Conservation (phyloP, 2,797 vertebrate genomes). For the Sciurus vulgaris region DNA sequence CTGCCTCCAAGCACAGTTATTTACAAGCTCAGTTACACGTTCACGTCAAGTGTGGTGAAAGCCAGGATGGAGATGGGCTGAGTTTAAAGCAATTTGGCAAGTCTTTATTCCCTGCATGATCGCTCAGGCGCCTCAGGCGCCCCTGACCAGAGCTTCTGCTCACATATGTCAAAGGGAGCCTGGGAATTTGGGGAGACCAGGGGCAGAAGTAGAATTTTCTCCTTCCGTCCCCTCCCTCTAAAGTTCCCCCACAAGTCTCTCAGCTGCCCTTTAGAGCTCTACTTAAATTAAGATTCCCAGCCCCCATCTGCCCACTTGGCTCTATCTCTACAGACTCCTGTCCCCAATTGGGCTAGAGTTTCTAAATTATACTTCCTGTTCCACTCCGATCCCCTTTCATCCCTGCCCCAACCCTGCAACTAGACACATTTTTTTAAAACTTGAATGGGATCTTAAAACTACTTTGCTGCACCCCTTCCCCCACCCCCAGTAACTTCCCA, state of each 20-base stretch:
- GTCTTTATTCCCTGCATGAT: constrained; percentile 60
- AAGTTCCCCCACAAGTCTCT: not conserved
- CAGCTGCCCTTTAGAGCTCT: not conserved
- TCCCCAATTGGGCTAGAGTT: not conserved
- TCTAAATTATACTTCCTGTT: constrained; percentile 14
- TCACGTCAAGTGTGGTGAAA: constrained; percentile 76
- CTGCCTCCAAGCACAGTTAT: constrained; percentile 77
- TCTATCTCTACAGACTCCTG: not conserved
- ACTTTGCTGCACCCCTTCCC: not conserved
- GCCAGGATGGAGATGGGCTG: constrained; percentile 77
- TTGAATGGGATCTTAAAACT: not conserved
- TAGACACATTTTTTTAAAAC: not conserved
- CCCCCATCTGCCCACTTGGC: not conserved
- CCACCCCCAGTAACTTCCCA: not conserved
- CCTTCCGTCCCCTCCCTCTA: not conserved
- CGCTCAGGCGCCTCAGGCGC: not conserved
- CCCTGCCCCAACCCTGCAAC: not conserved
- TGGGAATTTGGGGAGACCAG: constrained; percentile 11
- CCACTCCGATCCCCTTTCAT: not conserved
- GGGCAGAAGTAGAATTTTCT: constrained; percentile 17
- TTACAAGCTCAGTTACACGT: constrained; percentile 79
- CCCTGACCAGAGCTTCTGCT: constrained; percentile 46
- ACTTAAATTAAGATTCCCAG: constrained; percentile 31
- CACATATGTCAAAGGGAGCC: constrained; percentile 51
- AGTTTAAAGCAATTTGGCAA: constrained; percentile 84